Evolutionary conservation across 2,113 vertebrate species (phyloP).

Genomic region (Prochilodus magdalenae): DNA sequence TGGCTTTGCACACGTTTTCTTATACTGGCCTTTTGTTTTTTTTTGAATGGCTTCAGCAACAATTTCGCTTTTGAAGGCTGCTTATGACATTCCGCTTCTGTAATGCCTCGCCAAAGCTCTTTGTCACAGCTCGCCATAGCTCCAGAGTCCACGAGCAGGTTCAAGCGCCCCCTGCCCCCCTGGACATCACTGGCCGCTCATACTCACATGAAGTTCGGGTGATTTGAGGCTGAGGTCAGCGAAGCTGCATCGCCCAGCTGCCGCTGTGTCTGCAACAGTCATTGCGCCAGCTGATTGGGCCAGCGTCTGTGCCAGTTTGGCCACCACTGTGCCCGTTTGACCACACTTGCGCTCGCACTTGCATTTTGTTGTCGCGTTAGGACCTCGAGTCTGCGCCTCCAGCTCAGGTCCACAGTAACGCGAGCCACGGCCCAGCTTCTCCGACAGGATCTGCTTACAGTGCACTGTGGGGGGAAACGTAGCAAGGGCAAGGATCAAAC

Average conservation of each 20-base stretch:
- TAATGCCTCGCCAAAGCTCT: too few species aligned
- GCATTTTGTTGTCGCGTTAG: slow-evolving; percentile 96
- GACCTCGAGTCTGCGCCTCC: slow-evolving; percentile 94
- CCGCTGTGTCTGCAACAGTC: slow-evolving; percentile 93
- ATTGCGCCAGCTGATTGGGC: slow-evolving; percentile 91
- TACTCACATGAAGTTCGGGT: slow-evolving; percentile 92
- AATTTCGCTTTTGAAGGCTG: too few species aligned
- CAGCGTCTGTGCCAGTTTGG: slow-evolving; percentile 90
- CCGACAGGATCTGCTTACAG: slow-evolving; percentile 96
- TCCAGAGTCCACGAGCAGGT: too few species aligned
- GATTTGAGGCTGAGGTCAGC: slow-evolving; percentile 98
- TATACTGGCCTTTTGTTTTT: too few species aligned
- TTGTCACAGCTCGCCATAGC: too few species aligned
- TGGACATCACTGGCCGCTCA: too few species aligned
- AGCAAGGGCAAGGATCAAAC: background rate
- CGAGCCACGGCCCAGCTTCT: slow-evolving; percentile 96
- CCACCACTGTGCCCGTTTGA: slow-evolving; percentile 91
- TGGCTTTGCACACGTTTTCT: background rate
- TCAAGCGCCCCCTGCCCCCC: too few species aligned
- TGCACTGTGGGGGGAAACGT: slow-evolving; percentile 83
- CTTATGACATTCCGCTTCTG: too few species aligned
- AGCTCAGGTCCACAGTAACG: slow-evolving; percentile 96
- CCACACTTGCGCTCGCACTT: too few species aligned
- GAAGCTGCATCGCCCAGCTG: slow-evolving; percentile 95
- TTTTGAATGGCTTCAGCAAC: too few species aligned